Evolutionary conservation across 2,113 vertebrate species (phyloP), one percentile per base, ranked within the genome.

Genomic region (Hipposideros armiger): DNA sequence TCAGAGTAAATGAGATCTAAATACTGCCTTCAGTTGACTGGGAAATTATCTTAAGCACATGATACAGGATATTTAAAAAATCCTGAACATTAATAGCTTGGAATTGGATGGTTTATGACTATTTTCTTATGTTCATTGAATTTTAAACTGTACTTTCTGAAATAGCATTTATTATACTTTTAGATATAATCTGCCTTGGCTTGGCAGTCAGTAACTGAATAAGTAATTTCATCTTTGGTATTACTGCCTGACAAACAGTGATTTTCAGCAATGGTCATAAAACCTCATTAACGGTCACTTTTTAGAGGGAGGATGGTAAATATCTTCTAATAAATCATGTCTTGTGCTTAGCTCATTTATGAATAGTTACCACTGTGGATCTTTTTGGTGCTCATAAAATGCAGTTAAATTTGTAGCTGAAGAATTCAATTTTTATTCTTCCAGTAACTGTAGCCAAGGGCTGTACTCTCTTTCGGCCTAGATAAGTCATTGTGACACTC

Each of bases 381-480:
- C 77, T 93, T 93, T 96, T 89, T 80, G 58, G 56, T 85, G 67
- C 47, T 92, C 28, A 74, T 47, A 91, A 96, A 94, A 95, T 47
- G 24, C 85, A 72, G 86, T 91, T 96, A 94, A 66, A 86, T 94
- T 92, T 95, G 24, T 86, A 92, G 80, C 52, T 91, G 67, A 92
- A 88, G 82, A 95, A 97, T 94, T 95, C 77, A 88, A 6, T 95
- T 96, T 95, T 91, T 91, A 92, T 82, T 95, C 54, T 95, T 91
- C n/a, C 30, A 66, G 80, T 77, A 93, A 86, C 76, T 77, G 66
- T 45, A 73, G 82, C 91, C 86, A 66, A 94, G 24, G 54, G 42
- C 91, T 91, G 74, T 80, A 50, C 20, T 86, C 60, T 88, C 78
- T 78, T 84, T 89, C 26, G 73, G 69, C 26, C 81, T 89, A 70